These are phyloP conservation scores for Betta splendens DNA, from an alignment of 2,797 vertebrate genomes.

Conservation along the genomic window DNA sequence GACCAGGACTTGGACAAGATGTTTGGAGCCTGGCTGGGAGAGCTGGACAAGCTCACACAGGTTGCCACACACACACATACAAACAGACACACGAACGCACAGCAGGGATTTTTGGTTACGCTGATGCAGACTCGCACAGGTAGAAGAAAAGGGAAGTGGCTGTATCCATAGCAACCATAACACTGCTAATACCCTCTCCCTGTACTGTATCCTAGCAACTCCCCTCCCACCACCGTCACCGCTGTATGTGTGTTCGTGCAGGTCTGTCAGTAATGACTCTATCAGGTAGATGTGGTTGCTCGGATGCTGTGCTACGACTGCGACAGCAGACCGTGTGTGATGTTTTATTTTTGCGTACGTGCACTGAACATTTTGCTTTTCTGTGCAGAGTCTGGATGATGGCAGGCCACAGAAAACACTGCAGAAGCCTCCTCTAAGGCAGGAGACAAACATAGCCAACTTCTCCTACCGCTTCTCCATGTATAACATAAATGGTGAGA, in stretches of 20 bases:
- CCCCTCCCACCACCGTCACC: conserved; percentile 43
- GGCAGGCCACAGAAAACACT: conserved; percentile 86
- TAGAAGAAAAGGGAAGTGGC: conserved; percentile 40
- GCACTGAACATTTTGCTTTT: neutral
- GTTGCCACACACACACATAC: conserved; percentile 69
- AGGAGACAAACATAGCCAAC: conserved; percentile 98
- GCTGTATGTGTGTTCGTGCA: conserved; percentile 26
- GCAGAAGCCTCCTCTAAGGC: conserved; percentile 93
- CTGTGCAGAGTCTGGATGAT: conserved; percentile 91
- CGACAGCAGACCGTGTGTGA: conserved; percentile 8
- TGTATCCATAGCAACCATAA: conserved; percentile 72
- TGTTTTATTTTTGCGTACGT: conserved; percentile 12
- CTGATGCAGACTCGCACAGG: conserved; percentile 44
- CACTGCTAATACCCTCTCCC: conserved; percentile 72
- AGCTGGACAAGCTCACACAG: conserved; percentile 97
- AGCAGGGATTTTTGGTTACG: conserved; percentile 1
- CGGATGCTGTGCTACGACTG: conserved; percentile 23
- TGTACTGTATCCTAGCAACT: conserved; percentile 75
- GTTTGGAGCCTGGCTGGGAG: conserved; percentile 98
- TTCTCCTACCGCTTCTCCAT: conserved; percentile 99
- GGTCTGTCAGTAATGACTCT: conserved; percentile 3
- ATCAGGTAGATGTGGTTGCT: conserved; percentile 32
- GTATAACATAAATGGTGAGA: conserved; percentile 97
- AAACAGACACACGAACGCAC: neutral
- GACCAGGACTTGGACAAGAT: conserved; percentile 98